Base-by-base conservation (phyloP, 2,797 vertebrate species). In the Tragelaphus oryx region DNA sequence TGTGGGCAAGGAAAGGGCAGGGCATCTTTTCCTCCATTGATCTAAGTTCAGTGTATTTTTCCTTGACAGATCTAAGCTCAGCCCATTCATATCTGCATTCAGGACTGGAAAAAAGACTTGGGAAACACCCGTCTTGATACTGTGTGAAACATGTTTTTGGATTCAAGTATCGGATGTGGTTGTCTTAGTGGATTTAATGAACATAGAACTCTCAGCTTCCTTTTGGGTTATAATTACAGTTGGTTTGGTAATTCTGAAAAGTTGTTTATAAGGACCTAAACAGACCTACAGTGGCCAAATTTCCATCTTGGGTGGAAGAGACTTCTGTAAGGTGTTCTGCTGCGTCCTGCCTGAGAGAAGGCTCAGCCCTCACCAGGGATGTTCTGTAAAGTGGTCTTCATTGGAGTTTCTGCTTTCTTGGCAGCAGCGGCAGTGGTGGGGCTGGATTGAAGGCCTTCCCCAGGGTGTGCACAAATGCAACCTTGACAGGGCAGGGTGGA, bases 1-100 rank as follows among this genome's bases (percentile, higher is more conserved):
- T 3, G 3, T 22, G 33, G 0, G 18, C 65, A 37, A 68, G 33
- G 10, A 41, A 22, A 6, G 3, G 68, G 68, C 0, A 1, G 6
- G 7, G 17, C 0, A 1, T 93, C 30, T 87, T 65, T 87, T 54
- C n/a, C 44, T 82, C 48, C 50, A 13, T 22, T 62, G 54, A 41
- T 26, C 75, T 33, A 28, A 62, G 46, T 68, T 93, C 50, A 55
- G 10, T 55, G 18, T 33, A 37, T 87, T 59, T 89, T 89, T 54
- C 28, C 48, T 82, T 44, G 37, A 18, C 16, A 37, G 54, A 33
- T 22, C 75, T 41, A 28, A 62, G 52, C 68, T 76, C 26, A 50
- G 16, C 22, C 52, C 2, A 9, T 8, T 54, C 54, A 37, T n/a
- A 16, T 6, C 13, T 55, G 85, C 55, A 41, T 26, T 9, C n/a